Base-by-base conservation (phyloP, 2,888 invertebrate species). In the Hydriomena furcata region DNA sequence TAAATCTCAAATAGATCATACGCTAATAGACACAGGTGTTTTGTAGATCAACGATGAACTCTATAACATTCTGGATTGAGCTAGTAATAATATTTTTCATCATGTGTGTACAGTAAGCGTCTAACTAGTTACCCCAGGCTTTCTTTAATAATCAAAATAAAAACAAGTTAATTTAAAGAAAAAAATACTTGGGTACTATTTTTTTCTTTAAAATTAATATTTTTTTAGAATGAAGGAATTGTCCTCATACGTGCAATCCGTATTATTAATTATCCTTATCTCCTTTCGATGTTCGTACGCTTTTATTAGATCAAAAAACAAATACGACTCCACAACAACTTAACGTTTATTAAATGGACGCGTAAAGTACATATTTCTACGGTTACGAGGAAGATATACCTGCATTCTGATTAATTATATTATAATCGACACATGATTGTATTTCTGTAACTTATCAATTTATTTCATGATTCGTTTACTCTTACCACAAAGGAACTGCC, bases 271-370 rank as follows among this genome's bases (percentile, higher is more conserved):
- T 47, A 17, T 28, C 8, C 24, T 5, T 23, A 44, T 45, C 35
- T 37, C 13, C 25, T 37, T 46, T 47, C 37, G 46, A 43, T 52
- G 52, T 52, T 47, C 46, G 46, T 52, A 42, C 52, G 17, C 11
- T 34, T 21, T 38, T 34, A 24, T 32, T 32, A 37, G 7, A n/a
- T 32, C 3, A 7, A 31, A 30, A 35, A 17, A 24, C 28, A 28
- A 43, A 27, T 7, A 7, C 7, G 1, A 28, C 28, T 20, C 12
- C 6, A 23, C 35, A 36, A 13, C 17, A 35, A 27, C 7, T 17
- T 21, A 10, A 20, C 34, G 25, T 10, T 25, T 17, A 25, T 10
- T n/a, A 35, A 27, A 35, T 35, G 35, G 8, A 24, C 8, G 31
- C n/a, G 13, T 13, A 12, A 31, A 32, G 6, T 24, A 41, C 24